Conservation (phyloP, 2,888 invertebrate genomes). For the Acleris sparsana region DNA sequence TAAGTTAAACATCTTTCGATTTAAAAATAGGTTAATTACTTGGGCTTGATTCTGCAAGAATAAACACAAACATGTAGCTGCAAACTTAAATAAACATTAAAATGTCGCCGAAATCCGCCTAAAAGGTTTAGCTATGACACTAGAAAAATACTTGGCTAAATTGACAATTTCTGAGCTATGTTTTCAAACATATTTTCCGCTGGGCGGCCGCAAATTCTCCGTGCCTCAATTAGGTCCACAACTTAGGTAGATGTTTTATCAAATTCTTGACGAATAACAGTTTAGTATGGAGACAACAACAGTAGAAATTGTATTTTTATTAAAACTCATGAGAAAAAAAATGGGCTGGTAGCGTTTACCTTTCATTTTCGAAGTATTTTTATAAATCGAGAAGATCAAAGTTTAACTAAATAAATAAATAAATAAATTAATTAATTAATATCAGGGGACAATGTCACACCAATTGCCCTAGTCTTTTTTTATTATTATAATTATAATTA, state of each 20-base stretch:
- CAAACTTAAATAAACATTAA: background rate
- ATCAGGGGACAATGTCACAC: no score
- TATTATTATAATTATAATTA: no score
- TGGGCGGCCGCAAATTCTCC: conserved; percentile 7
- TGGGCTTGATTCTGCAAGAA: no score
- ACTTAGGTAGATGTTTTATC: conserved; percentile 2
- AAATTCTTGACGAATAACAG: conserved; percentile 1
- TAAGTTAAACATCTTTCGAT: no score
- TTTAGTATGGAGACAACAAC: background rate
- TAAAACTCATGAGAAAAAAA: background rate
- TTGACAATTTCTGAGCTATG: conserved; percentile 10
- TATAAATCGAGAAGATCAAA: no score
- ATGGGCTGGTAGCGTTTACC: no score
- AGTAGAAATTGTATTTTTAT: background rate
- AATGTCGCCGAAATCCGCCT: background rate
- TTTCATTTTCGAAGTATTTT: no score
- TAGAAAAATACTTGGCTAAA: conserved; percentile 1
- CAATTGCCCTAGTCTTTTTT: no score
- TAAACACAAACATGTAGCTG: no score
- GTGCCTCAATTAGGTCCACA: conserved; percentile 2
- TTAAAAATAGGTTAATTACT: no score
- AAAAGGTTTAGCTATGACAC: background rate
- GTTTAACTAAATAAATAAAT: no score
- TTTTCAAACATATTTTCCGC: conserved; percentile 4
- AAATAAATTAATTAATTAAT: no score